Percentiles rank a stretch among this genome's conserved stretches.
Evolutionary conservation across 92 coral and sea anemone genomes (phyloP).

Genomic region (Pocillopora meandrina): DNA sequence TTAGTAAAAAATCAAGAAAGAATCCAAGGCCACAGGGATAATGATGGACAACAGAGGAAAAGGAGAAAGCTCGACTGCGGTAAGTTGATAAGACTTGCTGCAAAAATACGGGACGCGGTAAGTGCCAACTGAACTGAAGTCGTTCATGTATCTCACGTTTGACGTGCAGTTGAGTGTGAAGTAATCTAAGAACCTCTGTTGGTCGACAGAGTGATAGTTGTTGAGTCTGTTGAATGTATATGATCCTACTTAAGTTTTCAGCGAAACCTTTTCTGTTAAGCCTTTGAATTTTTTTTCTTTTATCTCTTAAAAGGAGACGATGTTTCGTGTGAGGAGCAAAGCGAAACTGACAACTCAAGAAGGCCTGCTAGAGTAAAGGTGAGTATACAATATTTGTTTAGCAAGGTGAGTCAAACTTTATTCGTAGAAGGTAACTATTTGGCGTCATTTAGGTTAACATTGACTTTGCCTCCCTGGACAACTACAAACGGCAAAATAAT

Average conservation of each 20-base stretch:
- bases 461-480: too few relatives aligned
- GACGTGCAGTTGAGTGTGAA: too few relatives aligned
- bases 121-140: too few relatives aligned
- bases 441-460: too few relatives aligned
- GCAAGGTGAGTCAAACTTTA: not conserved
- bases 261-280: not conserved
- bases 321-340: not conserved
- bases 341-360: not conserved
- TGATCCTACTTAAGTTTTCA: not conserved
- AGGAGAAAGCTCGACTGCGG: conserved; percentile 34
- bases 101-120: too few relatives aligned
- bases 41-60: conserved; percentile 26
- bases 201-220: too few relatives aligned
- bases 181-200: too few relatives aligned
- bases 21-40: not conserved
- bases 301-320: not conserved
- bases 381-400: not conserved
- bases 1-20: not conserved
- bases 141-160: too few relatives aligned
- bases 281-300: not conserved
- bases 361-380: conserved; percentile 27
- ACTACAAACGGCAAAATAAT: too few relatives aligned
- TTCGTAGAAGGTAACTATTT: too few relatives aligned
- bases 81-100: not conserved
- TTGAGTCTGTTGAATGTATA: too few relatives aligned